Percentiles rank a stretch among this genome's conserved stretches.
Conservation (phyloP, 1,140 invertebrate genomes). For the Aradophagus sp. region DNA sequence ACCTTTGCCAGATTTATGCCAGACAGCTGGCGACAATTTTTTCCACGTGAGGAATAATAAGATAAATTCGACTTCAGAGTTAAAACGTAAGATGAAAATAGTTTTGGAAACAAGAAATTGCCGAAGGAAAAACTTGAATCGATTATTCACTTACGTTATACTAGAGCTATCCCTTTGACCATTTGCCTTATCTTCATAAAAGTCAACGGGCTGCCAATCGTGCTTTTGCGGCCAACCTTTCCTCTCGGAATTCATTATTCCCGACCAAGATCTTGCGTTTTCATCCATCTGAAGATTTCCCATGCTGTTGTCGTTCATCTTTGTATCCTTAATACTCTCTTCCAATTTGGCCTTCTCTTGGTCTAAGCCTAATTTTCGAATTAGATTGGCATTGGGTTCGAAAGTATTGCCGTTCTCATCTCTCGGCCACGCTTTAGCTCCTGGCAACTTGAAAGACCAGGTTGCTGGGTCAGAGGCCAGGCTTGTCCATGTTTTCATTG, state of each 20-base stretch:
- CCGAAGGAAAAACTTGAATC: conserved; percentile 16
- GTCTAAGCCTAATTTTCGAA: conserved; percentile 66
- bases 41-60: too few species aligned
- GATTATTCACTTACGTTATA: conserved; percentile 34
- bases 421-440: conserved; percentile 69
- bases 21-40: too few species aligned
- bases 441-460: conserved; percentile 67
- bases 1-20: too few species aligned
- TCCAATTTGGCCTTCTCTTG: conserved; percentile 45
- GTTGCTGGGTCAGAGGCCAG: conserved; percentile 69
- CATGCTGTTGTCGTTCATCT: conserved; percentile 9
- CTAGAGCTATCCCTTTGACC: conserved; percentile 34
- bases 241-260: conserved; percentile 46
- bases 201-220: conserved; percentile 37
- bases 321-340: conserved; percentile 20
- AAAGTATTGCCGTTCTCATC: conserved; percentile 69
- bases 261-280: conserved; percentile 42
- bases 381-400: conserved; percentile 68
- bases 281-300: conserved; percentile 41
- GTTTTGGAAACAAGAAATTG: too few species aligned
- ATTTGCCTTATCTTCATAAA: conserved; percentile 38
- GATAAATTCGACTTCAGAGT: too few species aligned
- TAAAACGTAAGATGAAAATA: too few species aligned
- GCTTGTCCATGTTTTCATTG: conserved; percentile 70
- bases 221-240: conserved; percentile 49